These are phyloP conservation scores for Chaetodon trifascialis DNA, from an alignment of 2,113 vertebrate genomes.

Conservation along the genomic window DNA sequence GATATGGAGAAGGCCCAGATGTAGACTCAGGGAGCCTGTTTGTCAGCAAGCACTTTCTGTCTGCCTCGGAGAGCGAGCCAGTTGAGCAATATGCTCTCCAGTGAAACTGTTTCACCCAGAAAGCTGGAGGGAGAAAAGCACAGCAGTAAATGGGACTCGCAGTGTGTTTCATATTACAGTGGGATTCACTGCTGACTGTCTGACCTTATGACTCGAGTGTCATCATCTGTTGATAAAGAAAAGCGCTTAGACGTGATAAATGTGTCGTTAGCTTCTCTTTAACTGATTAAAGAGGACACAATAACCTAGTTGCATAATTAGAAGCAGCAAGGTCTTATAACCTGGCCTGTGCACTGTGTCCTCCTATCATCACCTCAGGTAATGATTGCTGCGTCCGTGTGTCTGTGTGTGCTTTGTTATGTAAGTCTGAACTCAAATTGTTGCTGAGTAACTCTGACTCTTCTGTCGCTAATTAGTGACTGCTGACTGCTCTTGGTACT, in stretches of 20 bases:
- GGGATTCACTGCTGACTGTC: not conserved
- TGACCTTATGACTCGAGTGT: constrained; percentile 3
- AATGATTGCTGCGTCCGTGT: constrained; percentile 31
- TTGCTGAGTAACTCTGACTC: constrained; percentile 66
- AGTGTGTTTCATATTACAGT: constrained; percentile 47
- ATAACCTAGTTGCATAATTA: not conserved
- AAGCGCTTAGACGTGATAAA: not conserved
- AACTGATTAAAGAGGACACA: constrained; percentile 8
- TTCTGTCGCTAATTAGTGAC: not conserved
- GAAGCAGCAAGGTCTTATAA: constrained; percentile 3
- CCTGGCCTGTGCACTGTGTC: not conserved
- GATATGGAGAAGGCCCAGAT: not conserved
- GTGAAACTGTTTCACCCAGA: constrained; percentile 53
- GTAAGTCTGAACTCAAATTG: constrained; percentile 41
- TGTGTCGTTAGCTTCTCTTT: not conserved
- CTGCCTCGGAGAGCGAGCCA: not conserved
- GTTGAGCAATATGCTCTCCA: constrained; percentile 69
- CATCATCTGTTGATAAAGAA: not conserved
- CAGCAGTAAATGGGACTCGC: constrained; percentile 6
- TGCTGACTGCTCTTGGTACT: constrained; percentile 19
- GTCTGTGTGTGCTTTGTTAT: constrained; percentile 34
- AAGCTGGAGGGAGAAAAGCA: constrained; percentile 23
- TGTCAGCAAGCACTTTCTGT: constrained; percentile 18
- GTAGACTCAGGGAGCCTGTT: constrained; percentile 17
- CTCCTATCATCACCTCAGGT: constrained; percentile 37